These are phyloP conservation scores for Diploptera punctata DNA, from an alignment of 2,888 invertebrate species.

Conservation along the genomic window DNA sequence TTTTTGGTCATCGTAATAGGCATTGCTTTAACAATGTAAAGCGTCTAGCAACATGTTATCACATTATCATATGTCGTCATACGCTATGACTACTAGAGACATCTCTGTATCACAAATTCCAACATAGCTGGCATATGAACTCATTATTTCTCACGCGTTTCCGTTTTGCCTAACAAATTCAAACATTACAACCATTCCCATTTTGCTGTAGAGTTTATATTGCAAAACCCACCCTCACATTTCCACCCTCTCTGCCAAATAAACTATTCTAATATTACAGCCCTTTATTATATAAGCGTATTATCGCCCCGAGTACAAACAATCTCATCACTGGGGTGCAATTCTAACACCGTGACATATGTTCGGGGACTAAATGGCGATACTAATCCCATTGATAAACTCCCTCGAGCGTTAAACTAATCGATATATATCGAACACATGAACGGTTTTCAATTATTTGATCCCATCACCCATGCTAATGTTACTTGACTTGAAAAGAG, in stretches of 20 bases:
- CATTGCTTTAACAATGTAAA: no score
- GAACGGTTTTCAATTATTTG: slow-evolving; percentile 39
- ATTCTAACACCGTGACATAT: slow-evolving; percentile 12
- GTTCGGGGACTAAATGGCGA: slow-evolving; percentile 19
- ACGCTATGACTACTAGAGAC: background rate
- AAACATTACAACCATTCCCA: background rate
- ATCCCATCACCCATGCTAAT: slow-evolving; percentile 23
- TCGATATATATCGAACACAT: slow-evolving; percentile 38
- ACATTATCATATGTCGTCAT: background rate
- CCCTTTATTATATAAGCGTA: slow-evolving; percentile 19
- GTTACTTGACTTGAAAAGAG: background rate
- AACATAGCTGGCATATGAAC: background rate
- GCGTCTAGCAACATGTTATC: background rate
- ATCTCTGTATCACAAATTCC: background rate
- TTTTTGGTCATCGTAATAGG: no score
- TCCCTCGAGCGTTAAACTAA: slow-evolving; percentile 21
- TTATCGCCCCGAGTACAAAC: slow-evolving; percentile 15
- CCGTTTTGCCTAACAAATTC: background rate
- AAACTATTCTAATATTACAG: slow-evolving; percentile 17
- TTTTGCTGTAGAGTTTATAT: slow-evolving; percentile 15
- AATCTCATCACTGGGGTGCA: slow-evolving; percentile 19
- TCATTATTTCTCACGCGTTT: background rate
- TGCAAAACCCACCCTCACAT: slow-evolving; percentile 13
- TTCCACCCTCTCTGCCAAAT: slow-evolving; percentile 7
- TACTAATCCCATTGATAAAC: slow-evolving; percentile 32